phyloP scores from a whole-genome alignment of 2,888 invertebrate genomes.

The Philhelius pedissequus region DNA sequence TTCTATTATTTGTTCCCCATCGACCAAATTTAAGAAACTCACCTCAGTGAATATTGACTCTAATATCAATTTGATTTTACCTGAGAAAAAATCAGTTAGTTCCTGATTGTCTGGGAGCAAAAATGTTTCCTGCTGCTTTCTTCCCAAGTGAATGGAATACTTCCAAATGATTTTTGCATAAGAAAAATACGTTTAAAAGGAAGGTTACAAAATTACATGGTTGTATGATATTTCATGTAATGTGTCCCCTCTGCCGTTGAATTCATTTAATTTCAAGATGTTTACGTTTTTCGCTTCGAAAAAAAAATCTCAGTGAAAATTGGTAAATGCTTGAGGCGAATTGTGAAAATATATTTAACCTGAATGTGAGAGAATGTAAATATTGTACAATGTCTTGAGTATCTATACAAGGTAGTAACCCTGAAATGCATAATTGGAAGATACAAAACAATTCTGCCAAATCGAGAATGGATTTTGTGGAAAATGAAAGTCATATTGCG shows the following conservation, averaged over 20 bases:
- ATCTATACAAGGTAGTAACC: background rate
- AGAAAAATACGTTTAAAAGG: background rate
- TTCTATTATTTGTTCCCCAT: background rate
- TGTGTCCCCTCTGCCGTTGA: background rate
- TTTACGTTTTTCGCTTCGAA: background rate
- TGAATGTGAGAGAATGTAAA: background rate
- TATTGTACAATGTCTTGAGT: background rate
- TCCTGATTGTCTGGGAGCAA: background rate
- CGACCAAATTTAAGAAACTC: background rate
- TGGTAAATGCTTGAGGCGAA: background rate
- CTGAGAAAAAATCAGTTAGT: background rate
- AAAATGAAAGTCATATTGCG: background rate
- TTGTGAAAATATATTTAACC: background rate
- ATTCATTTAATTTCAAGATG: background rate
- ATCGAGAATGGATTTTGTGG: background rate
- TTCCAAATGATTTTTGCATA: background rate
- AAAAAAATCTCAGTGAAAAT: background rate
- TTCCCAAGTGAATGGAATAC: too few relatives aligned
- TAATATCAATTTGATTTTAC: background rate
- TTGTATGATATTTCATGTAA: background rate
- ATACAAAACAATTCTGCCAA: slow-evolving; percentile 5
- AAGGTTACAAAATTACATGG: background rate
- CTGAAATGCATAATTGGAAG: background rate
- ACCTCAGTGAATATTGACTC: background rate
- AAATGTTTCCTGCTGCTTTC: background rate